phyloP scores from a whole-genome alignment of 1,140 invertebrate genomes.

The Theocolax elegans region DNA sequence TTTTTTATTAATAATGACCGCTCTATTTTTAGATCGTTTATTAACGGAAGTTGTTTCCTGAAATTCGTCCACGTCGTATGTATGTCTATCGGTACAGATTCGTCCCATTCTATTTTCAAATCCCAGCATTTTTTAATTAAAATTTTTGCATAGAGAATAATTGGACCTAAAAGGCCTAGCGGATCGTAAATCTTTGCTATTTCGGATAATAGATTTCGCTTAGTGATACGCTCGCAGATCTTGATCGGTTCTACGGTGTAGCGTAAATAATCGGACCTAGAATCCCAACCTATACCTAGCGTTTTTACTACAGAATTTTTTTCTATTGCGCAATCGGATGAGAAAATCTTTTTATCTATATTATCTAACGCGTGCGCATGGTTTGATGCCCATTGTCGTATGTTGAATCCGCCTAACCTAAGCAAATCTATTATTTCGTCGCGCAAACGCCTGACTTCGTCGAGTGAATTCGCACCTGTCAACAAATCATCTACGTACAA shows the following conservation, averaged over 20 bases:
- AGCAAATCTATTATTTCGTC: constrained; percentile 1
- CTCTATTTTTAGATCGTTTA: constrained; percentile 1
- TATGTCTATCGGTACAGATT: constrained; percentile 25
- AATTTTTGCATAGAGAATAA: constrained; percentile 29
- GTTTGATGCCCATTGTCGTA: constrained; percentile 24
- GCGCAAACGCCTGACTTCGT: neutral
- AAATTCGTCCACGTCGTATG: constrained; percentile 24
- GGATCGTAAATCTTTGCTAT: constrained; percentile 36
- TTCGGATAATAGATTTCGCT: constrained; percentile 34
- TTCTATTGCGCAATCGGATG: neutral
- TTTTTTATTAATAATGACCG: neutral
- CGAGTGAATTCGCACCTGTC: neutral
- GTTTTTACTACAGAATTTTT: no score
- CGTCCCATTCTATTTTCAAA: constrained; percentile 29
- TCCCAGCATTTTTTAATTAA: constrained; percentile 27
- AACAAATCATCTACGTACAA: constrained; percentile 32
- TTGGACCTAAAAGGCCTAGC: constrained; percentile 22
- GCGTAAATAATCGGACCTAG: neutral
- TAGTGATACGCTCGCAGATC: neutral
- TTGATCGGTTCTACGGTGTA: neutral
- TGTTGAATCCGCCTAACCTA: neutral
- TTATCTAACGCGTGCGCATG: neutral
- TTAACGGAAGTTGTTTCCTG: neutral
- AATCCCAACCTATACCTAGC: constrained; percentile 25
- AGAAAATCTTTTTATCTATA: neutral